These are phyloP conservation scores for Enoplosus armatus DNA, from an alignment of 2,797 vertebrate species.

Conservation along the genomic window DNA sequence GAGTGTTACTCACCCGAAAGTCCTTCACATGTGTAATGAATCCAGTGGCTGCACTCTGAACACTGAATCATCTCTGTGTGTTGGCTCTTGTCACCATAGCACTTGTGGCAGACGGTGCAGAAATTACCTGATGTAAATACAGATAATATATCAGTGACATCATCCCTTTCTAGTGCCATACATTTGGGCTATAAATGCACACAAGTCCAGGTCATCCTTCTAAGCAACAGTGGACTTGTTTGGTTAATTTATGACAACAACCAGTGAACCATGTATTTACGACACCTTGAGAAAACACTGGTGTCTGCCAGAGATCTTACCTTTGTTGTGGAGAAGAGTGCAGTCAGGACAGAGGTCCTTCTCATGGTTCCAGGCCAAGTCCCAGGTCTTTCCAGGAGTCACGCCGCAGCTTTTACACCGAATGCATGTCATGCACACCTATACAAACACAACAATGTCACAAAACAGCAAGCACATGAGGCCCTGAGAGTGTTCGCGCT, in stretches of 20 bases:
- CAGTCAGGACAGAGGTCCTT: conserved; percentile 91
- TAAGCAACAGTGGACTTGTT: not conserved
- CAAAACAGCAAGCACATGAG: not conserved
- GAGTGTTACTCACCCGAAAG: conserved; percentile 86
- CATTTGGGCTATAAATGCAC: not conserved
- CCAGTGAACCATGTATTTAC: not conserved
- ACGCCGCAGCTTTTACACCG: conserved; percentile 94
- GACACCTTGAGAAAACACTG: not conserved
- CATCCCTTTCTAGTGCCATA: not conserved
- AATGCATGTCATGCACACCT: conserved; percentile 93
- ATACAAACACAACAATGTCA: conserved; percentile 12
- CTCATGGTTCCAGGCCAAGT: conserved; percentile 89
- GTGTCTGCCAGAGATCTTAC: conserved; percentile 63
- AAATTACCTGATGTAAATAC: conserved; percentile 85
- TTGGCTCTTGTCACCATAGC: conserved; percentile 87
- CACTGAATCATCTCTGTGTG: conserved; percentile 91
- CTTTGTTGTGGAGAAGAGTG: conserved; percentile 87
- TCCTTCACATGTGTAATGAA: conserved; percentile 92
- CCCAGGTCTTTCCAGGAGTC: conserved; percentile 90
- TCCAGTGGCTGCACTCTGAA: conserved; percentile 89
- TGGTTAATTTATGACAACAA: not conserved
- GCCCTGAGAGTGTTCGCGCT: not conserved
- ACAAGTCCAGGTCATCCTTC: not conserved
- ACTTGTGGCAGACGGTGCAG: conserved; percentile 91
- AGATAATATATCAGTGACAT: conserved; percentile 11